Evolutionary conservation across 2,797 vertebrate genomes (phyloP).

Genomic region (Periophthalmus magnuspinnatus): DNA sequence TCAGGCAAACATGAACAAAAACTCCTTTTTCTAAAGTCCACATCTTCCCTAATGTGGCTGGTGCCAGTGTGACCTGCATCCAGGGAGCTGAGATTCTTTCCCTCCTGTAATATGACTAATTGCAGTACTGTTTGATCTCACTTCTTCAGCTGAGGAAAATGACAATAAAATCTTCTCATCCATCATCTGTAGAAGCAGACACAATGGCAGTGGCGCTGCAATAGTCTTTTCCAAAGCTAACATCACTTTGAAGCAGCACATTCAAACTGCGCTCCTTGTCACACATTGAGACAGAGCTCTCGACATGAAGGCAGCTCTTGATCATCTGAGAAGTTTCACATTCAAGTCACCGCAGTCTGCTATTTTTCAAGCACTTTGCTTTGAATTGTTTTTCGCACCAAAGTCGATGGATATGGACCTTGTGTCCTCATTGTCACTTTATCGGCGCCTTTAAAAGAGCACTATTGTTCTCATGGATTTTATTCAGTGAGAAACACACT

Average conservation of each 20-base stretch:
- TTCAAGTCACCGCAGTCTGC: slow-evolving; percentile 15
- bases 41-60: neutral
- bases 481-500: slow-evolving; percentile 10
- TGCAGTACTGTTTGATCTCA: neutral
- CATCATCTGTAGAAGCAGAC: neutral
- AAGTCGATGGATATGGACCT: slow-evolving; percentile 9
- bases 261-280: slow-evolving; percentile 30
- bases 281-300: slow-evolving; percentile 23
- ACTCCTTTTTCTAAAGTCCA: neutral
- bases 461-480: slow-evolving; percentile 1
- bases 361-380: slow-evolving; percentile 16
- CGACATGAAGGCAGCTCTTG: slow-evolving; percentile 34
- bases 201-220: slow-evolving; percentile 1
- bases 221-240: slow-evolving; percentile 5
- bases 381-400: slow-evolving; percentile 16
- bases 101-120: neutral
- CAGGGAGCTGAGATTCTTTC: neutral
- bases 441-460: neutral
- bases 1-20: neutral
- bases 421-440: slow-evolving; percentile 11
- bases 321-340: slow-evolving; percentile 26
- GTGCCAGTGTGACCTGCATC: neutral
- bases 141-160: neutral
- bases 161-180: neutral
- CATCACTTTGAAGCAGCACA: slow-evolving; percentile 30